Percentiles rank a stretch among this genome's conserved stretches.
These are phyloP conservation scores for Scaptomyza reducta DNA, from an alignment of 2,888 invertebrate genomes.

Conservation along the genomic window DNA sequence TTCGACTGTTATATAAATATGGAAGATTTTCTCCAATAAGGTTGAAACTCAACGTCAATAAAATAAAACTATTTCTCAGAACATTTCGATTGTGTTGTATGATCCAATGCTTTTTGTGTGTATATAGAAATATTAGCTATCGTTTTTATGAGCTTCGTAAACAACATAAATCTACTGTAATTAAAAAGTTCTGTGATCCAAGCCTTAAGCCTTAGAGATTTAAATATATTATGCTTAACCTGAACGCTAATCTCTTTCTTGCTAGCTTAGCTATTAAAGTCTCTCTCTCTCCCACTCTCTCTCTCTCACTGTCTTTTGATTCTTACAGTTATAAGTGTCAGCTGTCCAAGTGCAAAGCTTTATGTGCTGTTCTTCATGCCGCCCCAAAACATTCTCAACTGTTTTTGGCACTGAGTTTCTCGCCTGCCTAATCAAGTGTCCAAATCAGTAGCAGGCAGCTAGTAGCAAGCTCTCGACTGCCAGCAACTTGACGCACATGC, in stretches of 20 bases:
- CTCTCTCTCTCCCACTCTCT: background rate
- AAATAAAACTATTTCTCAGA: too few species aligned
- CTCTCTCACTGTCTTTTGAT: background rate
- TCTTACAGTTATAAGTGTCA: slow-evolving; percentile 4
- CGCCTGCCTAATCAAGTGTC: slow-evolving; percentile 65
- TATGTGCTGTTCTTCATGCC: background rate
- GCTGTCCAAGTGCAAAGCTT: slow-evolving; percentile 27
- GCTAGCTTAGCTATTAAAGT: background rate
- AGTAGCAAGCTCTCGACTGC: slow-evolving; percentile 4
- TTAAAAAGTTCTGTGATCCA: too few species aligned
- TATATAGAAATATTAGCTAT: too few species aligned
- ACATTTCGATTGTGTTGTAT: too few species aligned
- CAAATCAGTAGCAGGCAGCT: slow-evolving; percentile 51
- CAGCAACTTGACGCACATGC: slow-evolving; percentile 51
- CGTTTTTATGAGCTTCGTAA: too few species aligned
- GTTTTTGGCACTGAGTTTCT: slow-evolving; percentile 23
- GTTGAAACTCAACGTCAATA: too few species aligned
- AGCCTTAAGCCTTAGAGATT: too few species aligned
- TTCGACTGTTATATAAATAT: too few species aligned
- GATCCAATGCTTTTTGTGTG: too few species aligned
- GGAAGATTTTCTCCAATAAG: too few species aligned
- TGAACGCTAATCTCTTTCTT: background rate
- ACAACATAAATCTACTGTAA: too few species aligned
- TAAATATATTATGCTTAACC: background rate
- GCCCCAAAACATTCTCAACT: background rate